phyloP scores from a whole-genome alignment of 2,888 invertebrate genomes.

The Drosophila recens region DNA sequence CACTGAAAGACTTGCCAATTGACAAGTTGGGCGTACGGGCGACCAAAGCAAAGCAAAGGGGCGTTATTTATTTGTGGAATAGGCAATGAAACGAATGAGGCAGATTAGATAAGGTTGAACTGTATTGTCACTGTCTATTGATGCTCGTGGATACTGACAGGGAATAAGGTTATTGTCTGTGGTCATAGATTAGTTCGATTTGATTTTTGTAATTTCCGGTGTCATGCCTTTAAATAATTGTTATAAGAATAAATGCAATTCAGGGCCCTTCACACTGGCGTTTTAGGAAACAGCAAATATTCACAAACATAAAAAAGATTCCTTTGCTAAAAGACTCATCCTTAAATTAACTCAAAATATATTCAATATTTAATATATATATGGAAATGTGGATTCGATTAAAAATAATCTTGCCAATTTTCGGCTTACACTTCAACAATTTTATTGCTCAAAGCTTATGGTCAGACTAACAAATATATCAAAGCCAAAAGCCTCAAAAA shows the following conservation, averaged over 20 bases:
- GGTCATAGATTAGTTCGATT: constrained; percentile 40
- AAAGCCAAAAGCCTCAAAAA: constrained; percentile 68
- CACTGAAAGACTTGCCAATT: constrained; percentile 33
- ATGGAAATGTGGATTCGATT: constrained; percentile 3
- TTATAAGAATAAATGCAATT: constrained; percentile 27
- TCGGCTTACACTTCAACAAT: constrained; percentile 58
- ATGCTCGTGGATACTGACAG: constrained; percentile 54
- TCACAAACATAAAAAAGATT: neutral
- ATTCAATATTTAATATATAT: neutral
- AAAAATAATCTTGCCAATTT: constrained; percentile 50
- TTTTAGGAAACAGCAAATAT: constrained; percentile 25
- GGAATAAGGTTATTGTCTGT: constrained; percentile 33
- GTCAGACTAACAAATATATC: constrained; percentile 73
- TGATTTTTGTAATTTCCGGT: constrained; percentile 63
- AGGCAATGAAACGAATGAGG: constrained; percentile 47
- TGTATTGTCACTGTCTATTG: constrained; percentile 55
- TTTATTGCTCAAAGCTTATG: constrained; percentile 71
- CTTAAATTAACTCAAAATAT: neutral
- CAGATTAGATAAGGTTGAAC: constrained; percentile 56
- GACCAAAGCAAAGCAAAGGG: constrained; percentile 32
- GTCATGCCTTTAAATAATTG: constrained; percentile 55
- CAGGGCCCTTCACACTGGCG: neutral
- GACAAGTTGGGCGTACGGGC: constrained; percentile 36
- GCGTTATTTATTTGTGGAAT: constrained; percentile 46
- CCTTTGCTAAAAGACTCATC: neutral